Conservation (phyloP, 2,797 vertebrate species). For the Clarias platycephalus region DNA sequence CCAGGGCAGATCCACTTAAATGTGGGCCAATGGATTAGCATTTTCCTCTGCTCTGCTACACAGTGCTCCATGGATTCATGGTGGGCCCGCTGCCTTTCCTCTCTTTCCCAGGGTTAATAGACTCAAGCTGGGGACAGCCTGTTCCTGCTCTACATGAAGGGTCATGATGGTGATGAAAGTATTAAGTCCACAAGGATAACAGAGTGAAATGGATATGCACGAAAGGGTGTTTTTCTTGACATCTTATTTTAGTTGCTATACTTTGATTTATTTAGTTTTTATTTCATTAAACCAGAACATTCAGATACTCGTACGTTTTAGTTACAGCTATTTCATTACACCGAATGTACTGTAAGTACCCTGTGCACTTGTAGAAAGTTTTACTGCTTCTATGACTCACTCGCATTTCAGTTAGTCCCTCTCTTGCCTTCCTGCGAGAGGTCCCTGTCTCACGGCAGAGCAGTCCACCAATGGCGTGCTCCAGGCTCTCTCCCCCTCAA, state of each 20-base stretch:
- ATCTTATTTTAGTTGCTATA: neutral
- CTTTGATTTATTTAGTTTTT: neutral
- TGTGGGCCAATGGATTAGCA: constrained; percentile 56
- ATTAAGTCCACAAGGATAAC: constrained; percentile 20
- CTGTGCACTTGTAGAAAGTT: constrained; percentile 41
- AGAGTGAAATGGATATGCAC: constrained; percentile 13
- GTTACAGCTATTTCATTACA: neutral
- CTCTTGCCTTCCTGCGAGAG: constrained; percentile 48
- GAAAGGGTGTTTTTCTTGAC: neutral
- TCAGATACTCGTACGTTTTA: neutral
- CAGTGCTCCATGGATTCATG: constrained; percentile 27
- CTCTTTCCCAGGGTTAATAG: constrained; percentile 32
- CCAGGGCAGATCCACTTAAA: constrained; percentile 56
- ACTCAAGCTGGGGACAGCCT: constrained; percentile 21
- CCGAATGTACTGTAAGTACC: neutral
- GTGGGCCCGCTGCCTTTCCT: constrained; percentile 36
- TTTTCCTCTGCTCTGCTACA: constrained; percentile 35
- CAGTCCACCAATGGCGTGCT: constrained; percentile 54
- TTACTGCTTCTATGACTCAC: constrained; percentile 51
- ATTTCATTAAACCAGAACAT: neutral
- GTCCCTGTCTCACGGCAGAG: constrained; percentile 52
- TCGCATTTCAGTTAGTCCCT: constrained; percentile 46
- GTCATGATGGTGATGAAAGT: constrained; percentile 25
- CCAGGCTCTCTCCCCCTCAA: constrained; percentile 42
- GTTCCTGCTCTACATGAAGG: constrained; percentile 13